Base-by-base conservation (phyloP, 2,888 invertebrate genomes). In the Aricia artaxerxes region DNA sequence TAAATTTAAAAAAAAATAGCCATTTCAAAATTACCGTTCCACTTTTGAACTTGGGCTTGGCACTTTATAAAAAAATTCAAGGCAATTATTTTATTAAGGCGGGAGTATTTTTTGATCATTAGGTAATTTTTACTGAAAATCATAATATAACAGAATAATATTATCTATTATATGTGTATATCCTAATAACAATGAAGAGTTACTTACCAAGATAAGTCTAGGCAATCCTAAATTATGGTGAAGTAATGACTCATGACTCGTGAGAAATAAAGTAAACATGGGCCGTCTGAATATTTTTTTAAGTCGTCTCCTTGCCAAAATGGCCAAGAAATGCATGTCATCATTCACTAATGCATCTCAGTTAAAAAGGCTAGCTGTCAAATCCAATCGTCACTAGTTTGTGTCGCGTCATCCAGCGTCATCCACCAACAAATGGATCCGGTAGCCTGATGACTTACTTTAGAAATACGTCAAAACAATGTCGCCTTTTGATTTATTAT, bases 391-490 rank as follows among this genome's bases (percentile, higher is more conserved):
- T 78, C 80, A 80, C 79, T 40, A 80, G 13, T 69, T 69, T 69
- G 69, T 69, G 69, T 69, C 73, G 72, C 49, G 72, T 73, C 61
- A 61, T 64, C 82, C 84, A 80, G 78, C 81, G 85, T 86, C 86
- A 85, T 84, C 84, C 80, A 82, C 83, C 78, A 82, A 82, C 80
- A 83, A 84, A 84, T 83, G 83, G 83, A 84, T 77, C 78, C 82
- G 78, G 84, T 82, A 83, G 83, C 83, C 83, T 60, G 61, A 73
- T 61, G 78, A 61, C 78, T 79, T 61, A 81, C 80, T 81, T 82
- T 80, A 82, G 80, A 82, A 77, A 78, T 76, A 81, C 81, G 85
- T 85, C 85, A 85, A 84, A 85, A 85, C 82, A 84, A 35, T 57
- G 13, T 53, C 6, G 5, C 31, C 31, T 83, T 35, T 61, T 73